Evolutionary conservation across 2,113 vertebrate species (phyloP).

Genomic region (Anoplopoma fimbria): DNA sequence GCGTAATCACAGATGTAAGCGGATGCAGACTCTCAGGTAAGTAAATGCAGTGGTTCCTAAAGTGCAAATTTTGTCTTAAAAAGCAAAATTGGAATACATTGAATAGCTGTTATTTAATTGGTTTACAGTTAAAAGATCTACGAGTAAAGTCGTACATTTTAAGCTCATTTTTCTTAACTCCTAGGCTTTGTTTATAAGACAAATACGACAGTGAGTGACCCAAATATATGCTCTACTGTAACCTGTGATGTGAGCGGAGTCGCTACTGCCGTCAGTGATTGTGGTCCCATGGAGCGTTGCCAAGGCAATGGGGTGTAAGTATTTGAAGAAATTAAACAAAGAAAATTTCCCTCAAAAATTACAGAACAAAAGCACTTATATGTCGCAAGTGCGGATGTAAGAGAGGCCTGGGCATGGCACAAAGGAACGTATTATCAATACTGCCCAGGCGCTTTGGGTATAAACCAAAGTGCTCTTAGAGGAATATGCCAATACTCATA

Average conservation of each 20-base stretch:
- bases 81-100: background rate
- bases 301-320: conserved; percentile 46
- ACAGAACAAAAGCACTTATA: background rate
- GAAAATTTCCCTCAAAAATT: background rate
- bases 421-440: too few species aligned
- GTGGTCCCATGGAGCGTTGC: conserved; percentile 53
- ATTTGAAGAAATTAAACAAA: background rate
- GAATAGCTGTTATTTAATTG: background rate
- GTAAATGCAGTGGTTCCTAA: background rate
- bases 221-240: conserved; percentile 45
- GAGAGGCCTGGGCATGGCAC: too few species aligned
- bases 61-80: background rate
- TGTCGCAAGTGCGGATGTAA: too few species aligned
- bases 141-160: too few species aligned
- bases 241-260: conserved; percentile 50
- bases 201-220: conserved; percentile 34
- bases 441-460: too few species aligned
- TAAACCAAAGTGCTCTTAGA: too few species aligned
- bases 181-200: conserved; percentile 47
- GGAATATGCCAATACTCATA: too few species aligned
- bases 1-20: conserved; percentile 53
- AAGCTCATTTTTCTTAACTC: background rate
- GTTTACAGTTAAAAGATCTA: too few species aligned
- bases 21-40: conserved; percentile 58
- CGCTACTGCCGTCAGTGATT: conserved; percentile 25